Conservation (phyloP, 2,113 vertebrate species). For the Clarias batrachus region DNA sequence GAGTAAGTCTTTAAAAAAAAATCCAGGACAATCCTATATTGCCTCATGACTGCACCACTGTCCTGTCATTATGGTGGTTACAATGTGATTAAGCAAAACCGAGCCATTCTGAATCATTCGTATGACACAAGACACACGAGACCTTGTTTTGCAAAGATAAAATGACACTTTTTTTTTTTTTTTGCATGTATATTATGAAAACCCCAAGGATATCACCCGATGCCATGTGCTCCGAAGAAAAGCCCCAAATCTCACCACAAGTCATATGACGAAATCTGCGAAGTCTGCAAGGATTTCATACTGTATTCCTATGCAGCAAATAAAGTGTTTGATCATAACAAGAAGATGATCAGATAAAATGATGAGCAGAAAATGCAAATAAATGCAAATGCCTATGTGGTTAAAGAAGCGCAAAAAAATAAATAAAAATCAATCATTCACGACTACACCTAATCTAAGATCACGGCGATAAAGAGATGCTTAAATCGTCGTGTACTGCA, state of each 20-base stretch:
- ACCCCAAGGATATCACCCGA: neutral
- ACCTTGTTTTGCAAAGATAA: neutral
- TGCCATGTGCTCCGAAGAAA: neutral
- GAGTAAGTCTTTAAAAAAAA: neutral
- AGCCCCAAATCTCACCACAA: neutral
- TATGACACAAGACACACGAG: neutral
- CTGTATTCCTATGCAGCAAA: neutral
- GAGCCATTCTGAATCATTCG: neutral
- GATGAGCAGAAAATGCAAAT: neutral
- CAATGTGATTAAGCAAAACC: neutral
- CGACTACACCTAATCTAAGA: neutral
- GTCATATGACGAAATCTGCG: constrained; percentile 1
- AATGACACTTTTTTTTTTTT: neutral
- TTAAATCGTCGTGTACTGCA: neutral
- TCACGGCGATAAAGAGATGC: neutral
- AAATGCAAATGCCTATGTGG: neutral
- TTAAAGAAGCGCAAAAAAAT: neutral
- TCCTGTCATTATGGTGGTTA: neutral
- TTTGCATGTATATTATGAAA: neutral
- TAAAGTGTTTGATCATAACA: neutral
- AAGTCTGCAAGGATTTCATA: neutral
- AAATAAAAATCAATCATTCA: too few relatives aligned
- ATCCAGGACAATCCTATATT: constrained; percentile 23
- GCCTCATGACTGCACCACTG: constrained; percentile 9
- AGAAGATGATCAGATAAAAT: neutral